Conservation (phyloP, 1,140 invertebrate genomes). For the Odontomachus brunneus region DNA sequence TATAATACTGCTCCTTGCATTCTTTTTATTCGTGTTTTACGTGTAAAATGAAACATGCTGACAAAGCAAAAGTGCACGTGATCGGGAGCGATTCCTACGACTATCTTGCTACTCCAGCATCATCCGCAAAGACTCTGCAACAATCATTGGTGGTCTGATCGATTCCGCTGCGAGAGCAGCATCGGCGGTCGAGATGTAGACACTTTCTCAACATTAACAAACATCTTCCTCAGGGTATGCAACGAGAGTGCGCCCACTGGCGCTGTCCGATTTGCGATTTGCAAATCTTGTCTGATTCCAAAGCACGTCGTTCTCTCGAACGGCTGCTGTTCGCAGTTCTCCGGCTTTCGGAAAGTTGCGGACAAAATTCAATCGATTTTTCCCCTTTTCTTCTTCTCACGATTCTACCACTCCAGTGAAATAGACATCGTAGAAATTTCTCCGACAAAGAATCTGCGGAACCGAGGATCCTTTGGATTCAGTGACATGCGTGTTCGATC, state of each 20-base stretch:
- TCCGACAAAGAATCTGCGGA: slow-evolving; percentile 17
- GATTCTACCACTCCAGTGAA: neutral
- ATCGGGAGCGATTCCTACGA: slow-evolving; percentile 65
- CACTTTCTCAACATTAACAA: slow-evolving; percentile 24
- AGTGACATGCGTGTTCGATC: neutral
- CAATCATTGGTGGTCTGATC: slow-evolving; percentile 18
- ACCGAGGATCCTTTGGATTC: neutral
- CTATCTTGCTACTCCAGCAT: slow-evolving; percentile 61
- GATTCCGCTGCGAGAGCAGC: slow-evolving; percentile 12
- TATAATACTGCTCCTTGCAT: neutral
- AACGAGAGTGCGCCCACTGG: neutral
- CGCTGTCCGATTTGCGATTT: slow-evolving; percentile 11
- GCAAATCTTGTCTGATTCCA: slow-evolving; percentile 19
- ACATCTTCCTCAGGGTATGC: slow-evolving; percentile 13
- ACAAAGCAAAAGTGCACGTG: slow-evolving; percentile 24
- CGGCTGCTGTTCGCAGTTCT: neutral
- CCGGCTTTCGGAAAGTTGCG: neutral
- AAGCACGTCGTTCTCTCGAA: slow-evolving; percentile 1
- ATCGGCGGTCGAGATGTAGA: slow-evolving; percentile 30
- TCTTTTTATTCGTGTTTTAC: slow-evolving; percentile 57
- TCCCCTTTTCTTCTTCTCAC: slow-evolving; percentile 20
- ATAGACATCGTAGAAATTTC: slow-evolving; percentile 1
- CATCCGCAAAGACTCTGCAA: slow-evolving; percentile 27
- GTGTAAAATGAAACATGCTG: slow-evolving; percentile 60
- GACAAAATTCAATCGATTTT: slow-evolving; percentile 23